These are phyloP conservation scores for Meteorus colon DNA, from an alignment of 2,888 invertebrate species.

Conservation along the genomic window DNA sequence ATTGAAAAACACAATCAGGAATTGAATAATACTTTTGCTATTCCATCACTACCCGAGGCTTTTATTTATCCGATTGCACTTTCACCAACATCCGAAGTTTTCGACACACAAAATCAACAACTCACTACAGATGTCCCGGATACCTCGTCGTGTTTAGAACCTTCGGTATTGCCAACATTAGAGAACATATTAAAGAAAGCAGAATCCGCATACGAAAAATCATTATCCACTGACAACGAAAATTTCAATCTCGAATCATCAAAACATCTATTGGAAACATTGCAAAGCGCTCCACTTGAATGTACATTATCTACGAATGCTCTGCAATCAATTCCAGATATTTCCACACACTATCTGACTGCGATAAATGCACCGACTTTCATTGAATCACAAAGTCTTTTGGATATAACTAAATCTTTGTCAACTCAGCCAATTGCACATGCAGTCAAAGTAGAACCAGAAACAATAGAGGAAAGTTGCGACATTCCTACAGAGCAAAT, in stretches of 20 bases:
- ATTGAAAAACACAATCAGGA: neutral
- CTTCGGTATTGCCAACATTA: neutral
- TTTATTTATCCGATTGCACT: neutral
- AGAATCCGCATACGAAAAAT: neutral
- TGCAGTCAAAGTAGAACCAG: neutral
- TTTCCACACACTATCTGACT: constrained; percentile 27
- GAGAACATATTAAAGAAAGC: neutral
- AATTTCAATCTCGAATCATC: constrained; percentile 5
- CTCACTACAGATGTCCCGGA: neutral
- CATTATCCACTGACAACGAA: constrained; percentile 11
- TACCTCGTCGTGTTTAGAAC: neutral
- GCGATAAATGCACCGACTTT: constrained; percentile 44
- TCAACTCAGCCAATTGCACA: constrained; percentile 5
- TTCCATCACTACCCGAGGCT: neutral
- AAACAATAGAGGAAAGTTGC: neutral
- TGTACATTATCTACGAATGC: constrained; percentile 33
- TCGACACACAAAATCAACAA: neutral
- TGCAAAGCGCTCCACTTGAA: constrained; percentile 32
- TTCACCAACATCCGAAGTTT: neutral
- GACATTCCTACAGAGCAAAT: neutral
- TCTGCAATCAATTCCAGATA: constrained; percentile 7
- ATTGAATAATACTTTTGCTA: neutral
- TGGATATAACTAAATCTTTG: constrained; percentile 11
- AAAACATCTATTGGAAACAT: neutral
- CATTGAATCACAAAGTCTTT: constrained; percentile 33